These are phyloP conservation scores for Sylvietta virens DNA, from an alignment of 2,113 vertebrate species.

Conservation along the genomic window DNA sequence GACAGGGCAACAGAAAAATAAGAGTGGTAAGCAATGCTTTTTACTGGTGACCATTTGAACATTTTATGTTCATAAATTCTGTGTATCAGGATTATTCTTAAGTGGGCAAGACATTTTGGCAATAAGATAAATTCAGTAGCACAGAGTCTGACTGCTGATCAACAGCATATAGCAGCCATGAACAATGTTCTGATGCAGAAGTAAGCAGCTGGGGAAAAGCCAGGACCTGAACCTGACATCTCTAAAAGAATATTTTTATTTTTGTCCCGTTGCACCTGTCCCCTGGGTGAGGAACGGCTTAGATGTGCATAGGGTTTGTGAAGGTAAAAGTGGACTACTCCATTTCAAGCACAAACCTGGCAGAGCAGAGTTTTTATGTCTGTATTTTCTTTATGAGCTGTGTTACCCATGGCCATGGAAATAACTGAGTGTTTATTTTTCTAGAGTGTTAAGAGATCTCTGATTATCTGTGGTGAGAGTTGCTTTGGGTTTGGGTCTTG, in stretches of 20 bases:
- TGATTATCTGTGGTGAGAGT: neutral
- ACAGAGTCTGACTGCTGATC: neutral
- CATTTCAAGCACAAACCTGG: neutral
- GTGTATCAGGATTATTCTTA: neutral
- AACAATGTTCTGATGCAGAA: neutral
- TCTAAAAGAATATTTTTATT: neutral
- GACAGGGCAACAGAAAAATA: neutral
- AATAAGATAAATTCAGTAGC: neutral
- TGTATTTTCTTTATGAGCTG: neutral
- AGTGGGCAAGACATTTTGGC: neutral
- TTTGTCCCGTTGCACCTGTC: neutral
- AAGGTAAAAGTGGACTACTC: neutral
- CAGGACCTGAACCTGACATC: neutral
- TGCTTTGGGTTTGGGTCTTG: neutral
- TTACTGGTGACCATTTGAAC: neutral
- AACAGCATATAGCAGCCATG: neutral
- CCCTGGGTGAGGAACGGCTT: neutral
- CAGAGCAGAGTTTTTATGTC: neutral
- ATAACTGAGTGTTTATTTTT: neutral
- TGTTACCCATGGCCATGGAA: neutral
- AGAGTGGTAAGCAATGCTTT: neutral
- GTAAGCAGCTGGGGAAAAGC: neutral
- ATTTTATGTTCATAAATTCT: neutral
- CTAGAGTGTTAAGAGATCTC: neutral
- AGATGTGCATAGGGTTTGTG: fast-evolving